Conservation (phyloP, 1,140 invertebrate genomes). For the Acyrthosiphon pisum region DNA sequence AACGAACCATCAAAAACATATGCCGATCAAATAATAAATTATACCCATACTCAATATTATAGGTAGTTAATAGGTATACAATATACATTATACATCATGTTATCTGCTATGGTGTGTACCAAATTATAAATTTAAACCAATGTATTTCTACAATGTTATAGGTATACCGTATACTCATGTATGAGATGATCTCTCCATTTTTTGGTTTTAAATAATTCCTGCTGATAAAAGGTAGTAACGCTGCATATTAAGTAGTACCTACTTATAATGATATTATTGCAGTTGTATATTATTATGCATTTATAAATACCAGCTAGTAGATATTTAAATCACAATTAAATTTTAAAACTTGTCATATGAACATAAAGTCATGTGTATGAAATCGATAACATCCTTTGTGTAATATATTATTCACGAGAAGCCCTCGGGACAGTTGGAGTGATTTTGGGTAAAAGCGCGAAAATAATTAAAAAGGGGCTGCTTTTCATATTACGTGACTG, state of each 20-base stretch:
- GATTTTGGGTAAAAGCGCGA: conserved; percentile 53
- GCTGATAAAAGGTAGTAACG: not conserved
- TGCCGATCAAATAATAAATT: not conserved
- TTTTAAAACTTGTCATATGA: conserved; percentile 15
- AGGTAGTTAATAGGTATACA: too few species aligned
- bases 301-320: not conserved
- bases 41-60: not conserved
- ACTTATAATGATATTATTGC: not conserved
- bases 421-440: conserved; percentile 37
- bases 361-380: not conserved
- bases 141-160: too few species aligned
- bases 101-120: too few species aligned
- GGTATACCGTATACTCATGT: too few species aligned
- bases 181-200: not conserved
- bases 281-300: not conserved
- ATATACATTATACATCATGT: not conserved
- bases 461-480: conserved; percentile 57
- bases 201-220: not conserved
- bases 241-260: not conserved
- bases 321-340: not conserved
- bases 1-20: not conserved
- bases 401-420: conserved; percentile 48
- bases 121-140: not conserved
- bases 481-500: conserved; percentile 34
- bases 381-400: conserved; percentile 40